Conservation (phyloP, 2,888 invertebrate species). For the Autographa pulchrina region DNA sequence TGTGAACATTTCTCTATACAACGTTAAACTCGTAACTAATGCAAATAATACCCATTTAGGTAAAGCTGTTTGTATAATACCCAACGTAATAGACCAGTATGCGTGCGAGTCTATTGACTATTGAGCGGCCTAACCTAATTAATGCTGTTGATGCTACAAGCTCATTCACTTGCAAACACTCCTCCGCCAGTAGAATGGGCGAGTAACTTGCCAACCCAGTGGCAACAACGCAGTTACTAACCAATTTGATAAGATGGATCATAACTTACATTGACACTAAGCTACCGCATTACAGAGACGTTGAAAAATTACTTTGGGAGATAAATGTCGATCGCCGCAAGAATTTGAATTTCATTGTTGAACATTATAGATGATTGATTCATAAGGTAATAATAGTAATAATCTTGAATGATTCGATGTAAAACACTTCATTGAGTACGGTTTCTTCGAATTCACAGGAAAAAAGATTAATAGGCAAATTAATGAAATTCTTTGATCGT, state of each 20-base stretch:
- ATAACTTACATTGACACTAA: slow-evolving; percentile 12
- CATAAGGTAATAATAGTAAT: background rate
- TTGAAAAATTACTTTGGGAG: slow-evolving; percentile 27
- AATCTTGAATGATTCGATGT: slow-evolving; percentile 1
- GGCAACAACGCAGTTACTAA: slow-evolving; percentile 20
- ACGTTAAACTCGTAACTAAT: slow-evolving; percentile 11
- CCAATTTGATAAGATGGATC: slow-evolving; percentile 28
- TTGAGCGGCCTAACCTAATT: slow-evolving; percentile 32
- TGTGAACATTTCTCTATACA: background rate
- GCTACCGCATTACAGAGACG: slow-evolving; percentile 10
- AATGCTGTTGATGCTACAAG: slow-evolving; percentile 15
- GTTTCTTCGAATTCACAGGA: background rate
- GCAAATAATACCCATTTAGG: slow-evolving; percentile 24
- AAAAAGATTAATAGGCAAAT: background rate
- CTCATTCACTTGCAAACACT: slow-evolving; percentile 36
- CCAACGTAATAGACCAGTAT: slow-evolving; percentile 21
- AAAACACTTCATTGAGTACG: background rate
- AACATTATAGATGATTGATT: slow-evolving; percentile 34
- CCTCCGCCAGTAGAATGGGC: slow-evolving; percentile 2
- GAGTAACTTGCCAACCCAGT: slow-evolving; percentile 4
- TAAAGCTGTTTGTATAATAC: slow-evolving; percentile 27
- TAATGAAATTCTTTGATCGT: slow-evolving; percentile 1
- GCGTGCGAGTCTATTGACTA: slow-evolving; percentile 13
- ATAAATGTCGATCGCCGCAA: background rate
- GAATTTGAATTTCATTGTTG: slow-evolving; percentile 15